Base-by-base conservation (phyloP, 2,888 invertebrate species). In the Matsumyia berberina region DNA sequence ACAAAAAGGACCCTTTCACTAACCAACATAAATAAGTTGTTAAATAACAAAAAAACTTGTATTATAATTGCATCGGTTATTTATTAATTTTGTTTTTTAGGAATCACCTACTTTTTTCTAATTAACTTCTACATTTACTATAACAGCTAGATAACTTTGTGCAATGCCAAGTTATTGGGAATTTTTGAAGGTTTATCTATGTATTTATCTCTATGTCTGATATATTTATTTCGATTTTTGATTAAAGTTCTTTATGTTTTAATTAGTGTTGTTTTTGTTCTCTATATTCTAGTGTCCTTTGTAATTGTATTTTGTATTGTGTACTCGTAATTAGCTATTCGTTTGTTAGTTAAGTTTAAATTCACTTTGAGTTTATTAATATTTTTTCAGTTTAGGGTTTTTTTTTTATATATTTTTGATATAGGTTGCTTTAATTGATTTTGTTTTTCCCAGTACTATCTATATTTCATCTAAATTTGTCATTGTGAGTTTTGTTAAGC, bases 381-480 rank as follows among this genome's bases (percentile, higher is more conserved):
- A 11, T 51, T 62, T 53, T 72, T 70, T 19, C 17, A 24, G 15
- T 53, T 77, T 66, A 49, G n/a, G 44, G 35, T 12, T 42, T 55
- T 12, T 35, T 29, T 35, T 58, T 51, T 6, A 49, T n/a, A n/a
- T n/a, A n/a, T n/a, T n/a, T n/a, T 73, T 62, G 12, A 70, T 82
- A 42, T 53, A 53, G 55, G 66, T 79, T 53, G 19, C 12, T 58
- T 58, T 70, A 39, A 67, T 77, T 78, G 64, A 31, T 55, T 81
- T 69, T 62, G 17, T 57, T 57, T 24, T 74, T 58, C 53, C n/a
- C 53, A 51, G 44, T 77, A 64, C 69, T 60, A 64, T 74, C 67
- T 78, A 58, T 49, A 24, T 39, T 78, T 82, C 31, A 15, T 79
- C 66, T 72, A 58, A 17, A 42, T 74, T 51, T 76, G 29, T 79